Evolutionary conservation across 2,113 vertebrate genomes (phyloP), one percentile per base, ranked within the genome.

Genomic region (Apeltes quadracus): DNA sequence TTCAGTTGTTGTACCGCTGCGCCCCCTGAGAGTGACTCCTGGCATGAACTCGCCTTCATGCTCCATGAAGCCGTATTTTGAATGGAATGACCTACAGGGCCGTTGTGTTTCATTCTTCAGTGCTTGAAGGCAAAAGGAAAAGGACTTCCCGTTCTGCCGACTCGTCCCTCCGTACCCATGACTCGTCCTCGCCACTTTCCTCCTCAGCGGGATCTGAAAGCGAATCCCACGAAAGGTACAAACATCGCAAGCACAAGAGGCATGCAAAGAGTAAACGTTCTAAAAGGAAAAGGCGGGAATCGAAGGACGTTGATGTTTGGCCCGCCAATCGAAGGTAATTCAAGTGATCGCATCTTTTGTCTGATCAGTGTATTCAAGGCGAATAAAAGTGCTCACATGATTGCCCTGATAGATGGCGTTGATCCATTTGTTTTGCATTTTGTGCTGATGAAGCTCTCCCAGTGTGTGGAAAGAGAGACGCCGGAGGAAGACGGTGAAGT

Each of bases 41-140:
- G 57, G 12, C 32, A 23, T 71, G 44, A 74, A 55, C 75, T 57
- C 61, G 41, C 20, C 22, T 61, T 63, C n/a, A 25, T 32, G 34
- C 3, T 58, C 41, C 69, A 46, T 4, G 23, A 1, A 25, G 1
- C 7, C 5, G 9, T 27, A 1, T 38, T 55, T 63, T 55, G 27
- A n/a, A 39, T 61, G 4, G 50, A 44, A 41, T 79, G 10, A n/a
- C 54, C 10, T 10, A 5, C 23, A 1, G 9, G 27, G 27, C 10
- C 56, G 15, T 75, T n/a, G 10, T 72, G 10, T 78, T 59, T 68
- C 46, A 25, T 61, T 57, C 58, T 72, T 58, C 87, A 98, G 96
- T 94, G 61, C 89, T 96, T 75, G 94, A 96, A 88, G 95, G 94
- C 82, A 96, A 95, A 87, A 95, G 91, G 85, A 96, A 93, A 79